Evolutionary conservation across 1,140 invertebrate genomes (phyloP), one percentile per base, ranked within the genome.

Genomic region (Tachypleus tridentatus): DNA sequence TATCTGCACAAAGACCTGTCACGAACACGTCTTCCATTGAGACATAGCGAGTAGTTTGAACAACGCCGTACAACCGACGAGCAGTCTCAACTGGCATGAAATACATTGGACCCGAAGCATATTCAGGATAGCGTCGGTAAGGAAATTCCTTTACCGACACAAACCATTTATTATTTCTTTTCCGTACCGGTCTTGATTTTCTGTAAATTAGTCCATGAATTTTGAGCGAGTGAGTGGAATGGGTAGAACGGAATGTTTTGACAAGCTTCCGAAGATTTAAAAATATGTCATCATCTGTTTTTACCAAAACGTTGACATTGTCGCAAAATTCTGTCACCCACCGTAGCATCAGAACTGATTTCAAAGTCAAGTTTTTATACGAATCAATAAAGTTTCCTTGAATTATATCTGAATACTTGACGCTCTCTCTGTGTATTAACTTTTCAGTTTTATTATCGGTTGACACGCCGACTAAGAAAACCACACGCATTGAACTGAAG

Each of bases 301-400:
- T 95, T 6, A 94, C 81, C n/a, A 93, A 81, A 71, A 83, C 88
- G 64, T 84, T 78, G 2, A 83, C 80, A 47, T 81, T 76, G 5
- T 72, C 69, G 74, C 91, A 94, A 69, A 81, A 79, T 10, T 77
- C 76, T 1, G 80, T 73, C 2, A 83, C 84, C 90, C 91, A 96
- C 70, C 84, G 80, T 49, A 92, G 75, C 0, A 89, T 90, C 88
- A 93, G 90, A 0, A 91, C 74, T 71, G 93, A 89, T 76, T 93
- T 93, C 67, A 86, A 87, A 29, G 88, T 92, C 5, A 93, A 77
- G 76, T 93, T 92, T 72, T 81, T 82, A 71, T 93, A 93, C 51
- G 85, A 82, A 77, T 93, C 90, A 5, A 79, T 60, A 73, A 93
- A 93, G 72, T 74, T 74, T 5, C 87, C 89, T 66, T 78, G 76